Base-by-base conservation (phyloP, 1,140 invertebrate genomes). In the Drosophila virilis region DNA sequence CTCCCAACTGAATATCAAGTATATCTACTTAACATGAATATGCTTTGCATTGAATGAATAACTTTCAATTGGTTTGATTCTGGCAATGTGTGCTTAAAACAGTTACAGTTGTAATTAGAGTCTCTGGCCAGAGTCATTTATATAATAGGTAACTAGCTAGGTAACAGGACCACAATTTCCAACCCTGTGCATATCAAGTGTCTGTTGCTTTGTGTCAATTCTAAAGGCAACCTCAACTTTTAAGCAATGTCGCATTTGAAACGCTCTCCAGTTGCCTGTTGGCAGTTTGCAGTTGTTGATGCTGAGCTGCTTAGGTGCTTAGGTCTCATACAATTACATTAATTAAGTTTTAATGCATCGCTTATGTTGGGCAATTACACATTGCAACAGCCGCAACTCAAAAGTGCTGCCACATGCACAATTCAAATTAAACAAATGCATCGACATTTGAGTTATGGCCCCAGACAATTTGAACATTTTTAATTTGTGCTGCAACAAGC, bases 371-470 rank as follows among this genome's bases (percentile, higher is more conserved):
- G 65, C 65, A 74, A 74, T 73, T 73, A 73, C 55, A 48, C n/a
- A 48, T 60, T n/a, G 15, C 43, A 48, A 45, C 13, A 38, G 22
- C 22, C n/a, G 35, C 13, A 45, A 58, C 50, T 15, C 37, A 40
- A 71, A 64, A 73, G 45, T 81, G 83, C 82, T 82, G 79, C 69
- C 79, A 74, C 79, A 80, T 88, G 83, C 77, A 83, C 66, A 89
- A 69, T 83, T 83, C 68, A 77, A 82, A 83, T 68, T 74, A 77
- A 83, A 88, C 82, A 86, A 86, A 88, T 83, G 76, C 79, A 86
- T 86, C 73, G 83, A 83, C 83, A 88, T 83, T 77, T 88, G 82
- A 86, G 65, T 88, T 88, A 86, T 86, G 79, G 67, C 64, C 60
- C 35, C 74, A 77, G 66, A 77, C 80, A 88, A 28, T 80, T 88